Conservation (phyloP, 2,888 invertebrate genomes). For the Xestia ashworthii region DNA sequence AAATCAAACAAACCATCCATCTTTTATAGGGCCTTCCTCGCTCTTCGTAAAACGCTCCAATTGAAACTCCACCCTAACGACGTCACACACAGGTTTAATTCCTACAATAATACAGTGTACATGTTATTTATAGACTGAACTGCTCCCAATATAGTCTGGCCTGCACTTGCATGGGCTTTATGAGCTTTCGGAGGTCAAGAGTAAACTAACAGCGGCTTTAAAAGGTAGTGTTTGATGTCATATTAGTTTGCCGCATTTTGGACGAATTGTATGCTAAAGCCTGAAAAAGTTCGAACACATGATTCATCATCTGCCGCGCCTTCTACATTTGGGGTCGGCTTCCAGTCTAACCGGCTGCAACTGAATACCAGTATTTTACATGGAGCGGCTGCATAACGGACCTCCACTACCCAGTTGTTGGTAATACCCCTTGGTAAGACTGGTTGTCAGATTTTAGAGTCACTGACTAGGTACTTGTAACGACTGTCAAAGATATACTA, state of each 20-base stretch:
- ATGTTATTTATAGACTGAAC: constrained; percentile 44
- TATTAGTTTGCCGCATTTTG: neutral
- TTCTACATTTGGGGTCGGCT: too few species aligned
- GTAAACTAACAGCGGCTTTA: neutral
- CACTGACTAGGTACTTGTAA: too few species aligned
- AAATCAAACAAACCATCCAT: too few species aligned
- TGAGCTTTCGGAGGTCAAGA: constrained; percentile 44
- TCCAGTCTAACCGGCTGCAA: too few species aligned
- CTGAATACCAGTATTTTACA: too few species aligned
- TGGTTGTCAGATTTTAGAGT: too few species aligned
- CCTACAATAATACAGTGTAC: constrained; percentile 12
- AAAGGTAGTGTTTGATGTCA: constrained; percentile 4
- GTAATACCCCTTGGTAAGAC: too few species aligned
- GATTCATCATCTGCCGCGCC: too few species aligned
- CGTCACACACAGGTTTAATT: constrained; percentile 29
- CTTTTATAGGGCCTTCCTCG: too few species aligned
- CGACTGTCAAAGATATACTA: too few species aligned
- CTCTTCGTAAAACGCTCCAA: neutral
- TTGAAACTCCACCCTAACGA: neutral
- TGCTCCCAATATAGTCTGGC: constrained; percentile 37
- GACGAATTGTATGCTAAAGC: neutral
- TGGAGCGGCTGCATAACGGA: too few species aligned
- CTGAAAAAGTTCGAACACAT: neutral
- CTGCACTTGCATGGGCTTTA: constrained; percentile 3
- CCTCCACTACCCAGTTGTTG: too few species aligned